Evolutionary conservation across 2,888 invertebrate species (phyloP).

Genomic region (Watsonalla cultraria): DNA sequence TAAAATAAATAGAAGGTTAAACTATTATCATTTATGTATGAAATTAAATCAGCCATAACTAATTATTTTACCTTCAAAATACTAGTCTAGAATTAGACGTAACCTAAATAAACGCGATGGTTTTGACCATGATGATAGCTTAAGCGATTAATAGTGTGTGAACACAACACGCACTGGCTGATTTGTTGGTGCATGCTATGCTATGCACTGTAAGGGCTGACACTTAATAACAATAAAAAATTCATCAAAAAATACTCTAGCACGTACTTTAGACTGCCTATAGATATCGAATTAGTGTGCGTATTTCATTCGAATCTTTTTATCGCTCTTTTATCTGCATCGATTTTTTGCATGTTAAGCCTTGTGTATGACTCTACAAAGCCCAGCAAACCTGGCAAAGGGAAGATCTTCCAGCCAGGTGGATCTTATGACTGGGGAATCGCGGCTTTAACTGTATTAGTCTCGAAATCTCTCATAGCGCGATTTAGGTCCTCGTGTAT

Average conservation of each 20-base stretch:
- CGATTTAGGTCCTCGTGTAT: too few species aligned
- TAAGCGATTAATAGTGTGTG: conserved; percentile 24
- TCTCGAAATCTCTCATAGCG: too few species aligned
- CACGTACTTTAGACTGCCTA: neutral
- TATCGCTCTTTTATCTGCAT: too few species aligned
- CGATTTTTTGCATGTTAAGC: too few species aligned
- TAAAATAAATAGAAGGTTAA: too few species aligned
- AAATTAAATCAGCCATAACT: neutral
- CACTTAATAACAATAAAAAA: conserved; percentile 1
- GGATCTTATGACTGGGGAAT: too few species aligned
- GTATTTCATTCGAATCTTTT: too few species aligned
- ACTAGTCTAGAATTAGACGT: neutral
- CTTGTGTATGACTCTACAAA: too few species aligned
- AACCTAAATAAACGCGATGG: conserved; percentile 5
- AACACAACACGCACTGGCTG: conserved; percentile 22
- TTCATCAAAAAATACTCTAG: neutral
- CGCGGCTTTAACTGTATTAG: too few species aligned
- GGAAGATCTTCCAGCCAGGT: too few species aligned
- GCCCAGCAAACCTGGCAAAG: too few species aligned
- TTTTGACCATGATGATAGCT: conserved; percentile 30
- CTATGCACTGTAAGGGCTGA: conserved; percentile 22
- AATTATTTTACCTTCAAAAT: neutral
- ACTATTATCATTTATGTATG: neutral
- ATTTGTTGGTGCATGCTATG: conserved; percentile 23
- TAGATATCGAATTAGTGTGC: too few species aligned